Evolutionary conservation across 2,113 vertebrate species (phyloP), one percentile per base, ranked within the genome.

Genomic region (Labeo catla): DNA sequence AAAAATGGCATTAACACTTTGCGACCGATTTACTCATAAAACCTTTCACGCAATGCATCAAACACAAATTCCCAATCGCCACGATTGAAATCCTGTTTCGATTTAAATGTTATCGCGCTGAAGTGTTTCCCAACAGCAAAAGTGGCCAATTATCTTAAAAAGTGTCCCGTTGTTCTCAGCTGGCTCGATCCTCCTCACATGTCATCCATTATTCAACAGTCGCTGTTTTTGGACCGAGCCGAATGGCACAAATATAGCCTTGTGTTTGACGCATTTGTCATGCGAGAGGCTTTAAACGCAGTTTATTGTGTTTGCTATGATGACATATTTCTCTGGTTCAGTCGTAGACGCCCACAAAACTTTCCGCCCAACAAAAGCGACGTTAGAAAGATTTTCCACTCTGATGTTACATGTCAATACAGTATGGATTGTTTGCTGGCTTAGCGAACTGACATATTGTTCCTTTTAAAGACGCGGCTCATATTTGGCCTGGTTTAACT

Each of bases 391-490:
- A 68, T 70, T 72, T 72, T 72, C 36, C 65, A 36, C 65, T 36
- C 34, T 8, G 36, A 70, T 43, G 68, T 19, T 43, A 72, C 68
- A 43, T 73, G 70, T 45, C 70, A 73, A 11, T 11, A 21, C 59
- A 12, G 28, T 83, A 10, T 28, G 23, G 39, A 57, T 70, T 39
- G 66, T 68, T 15, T 45, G 70, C 57, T 39, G 77, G 39, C 66
- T 86, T 81, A 78, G 49, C 39, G 86, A 63, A 73, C 45, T 83
- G 16, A 43, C 91, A 92, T 90, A 65, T 89, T 93, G 88, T 89
- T 91, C 87, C 80, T 59, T 91, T 94, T 91, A 91, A 83, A 80
- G 81, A 68, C 15, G 57, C 91, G 84, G 82, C 66, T 54, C 11
- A 83, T 76, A 85, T 88, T 85, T 65, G 88, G 63, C 34, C 8